phyloP scores from a whole-genome alignment of 2,888 invertebrate species.

The Polydrusus cervinus region DNA sequence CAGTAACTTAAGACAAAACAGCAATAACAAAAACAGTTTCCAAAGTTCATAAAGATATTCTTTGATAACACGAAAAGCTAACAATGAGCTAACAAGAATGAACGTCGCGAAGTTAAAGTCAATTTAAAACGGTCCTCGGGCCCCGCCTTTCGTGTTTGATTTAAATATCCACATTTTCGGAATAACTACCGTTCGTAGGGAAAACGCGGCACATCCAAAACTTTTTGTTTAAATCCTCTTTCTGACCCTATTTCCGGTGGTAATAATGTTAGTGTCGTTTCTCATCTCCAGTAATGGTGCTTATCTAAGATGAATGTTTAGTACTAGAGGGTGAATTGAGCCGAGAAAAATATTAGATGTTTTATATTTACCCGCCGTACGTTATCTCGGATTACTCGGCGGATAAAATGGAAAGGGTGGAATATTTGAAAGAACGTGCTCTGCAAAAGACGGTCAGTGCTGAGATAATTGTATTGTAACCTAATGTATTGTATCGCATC shows the following conservation, averaged over 20 bases:
- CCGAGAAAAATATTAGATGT: slow-evolving; percentile 28
- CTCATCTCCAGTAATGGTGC: slow-evolving; percentile 52
- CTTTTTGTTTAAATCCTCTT: slow-evolving; percentile 53
- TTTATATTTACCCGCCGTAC: slow-evolving; percentile 33
- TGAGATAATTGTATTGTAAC: slow-evolving; percentile 18
- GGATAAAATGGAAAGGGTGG: slow-evolving; percentile 25
- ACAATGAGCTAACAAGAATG: slow-evolving; percentile 27
- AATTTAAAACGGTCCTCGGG: slow-evolving; percentile 12
- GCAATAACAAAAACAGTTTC: slow-evolving; percentile 24
- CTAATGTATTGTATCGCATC: slow-evolving; percentile 24
- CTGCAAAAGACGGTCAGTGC: slow-evolving; percentile 13
- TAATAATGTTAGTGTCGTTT: slow-evolving; percentile 54
- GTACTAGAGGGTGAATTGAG: slow-evolving; percentile 39
- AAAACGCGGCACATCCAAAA: slow-evolving; percentile 40
- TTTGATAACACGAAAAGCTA: slow-evolving; percentile 28
- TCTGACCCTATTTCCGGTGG: slow-evolving; percentile 46
- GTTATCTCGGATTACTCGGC: slow-evolving; percentile 27
- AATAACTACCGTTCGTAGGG: slow-evolving; percentile 25
- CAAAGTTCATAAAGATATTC: slow-evolving; percentile 29
- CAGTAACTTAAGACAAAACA: slow-evolving; percentile 13
- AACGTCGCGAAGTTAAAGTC: slow-evolving; percentile 23
- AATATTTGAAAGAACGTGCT: slow-evolving; percentile 21
- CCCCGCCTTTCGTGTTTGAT: slow-evolving; percentile 31
- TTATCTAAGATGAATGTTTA: slow-evolving; percentile 52
- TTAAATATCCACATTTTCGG: slow-evolving; percentile 37